Percentiles rank a stretch among this genome's conserved stretches.
Conservation (phyloP, 2,113 vertebrate species). For the Amphilophus citrinellus region DNA sequence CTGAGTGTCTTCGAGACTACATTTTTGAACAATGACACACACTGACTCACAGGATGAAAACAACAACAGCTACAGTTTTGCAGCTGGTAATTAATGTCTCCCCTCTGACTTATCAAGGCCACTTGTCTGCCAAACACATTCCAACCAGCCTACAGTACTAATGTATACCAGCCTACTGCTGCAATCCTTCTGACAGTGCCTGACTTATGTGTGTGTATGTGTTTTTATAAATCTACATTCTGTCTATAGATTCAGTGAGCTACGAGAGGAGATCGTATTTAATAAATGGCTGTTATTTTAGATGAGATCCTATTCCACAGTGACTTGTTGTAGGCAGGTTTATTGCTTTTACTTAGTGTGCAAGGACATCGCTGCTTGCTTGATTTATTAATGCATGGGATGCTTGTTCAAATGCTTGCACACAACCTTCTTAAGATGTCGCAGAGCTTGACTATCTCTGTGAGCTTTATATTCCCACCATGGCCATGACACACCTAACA, state of each 20-base stretch:
- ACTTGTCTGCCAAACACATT: constrained; percentile 58
- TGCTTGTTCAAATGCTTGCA: constrained; percentile 53
- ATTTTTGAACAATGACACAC: constrained; percentile 4
- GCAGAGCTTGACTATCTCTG: constrained; percentile 39
- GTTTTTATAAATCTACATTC: constrained; percentile 47
- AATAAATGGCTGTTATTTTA: constrained; percentile 73
- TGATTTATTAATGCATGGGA: constrained; percentile 71
- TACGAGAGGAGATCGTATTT: constrained; percentile 64
- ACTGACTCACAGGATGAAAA: not conserved
- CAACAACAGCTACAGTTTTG: not conserved
- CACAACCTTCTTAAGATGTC: constrained; percentile 60
- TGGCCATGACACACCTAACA: constrained; percentile 18
- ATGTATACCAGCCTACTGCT: constrained; percentile 34
- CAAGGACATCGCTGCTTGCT: constrained; percentile 48
- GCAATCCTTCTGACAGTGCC: constrained; percentile 26
- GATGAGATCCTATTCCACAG: constrained; percentile 50
- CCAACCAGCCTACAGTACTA: constrained; percentile 46
- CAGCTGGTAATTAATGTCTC: constrained; percentile 20
- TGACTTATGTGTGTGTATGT: constrained; percentile 27
- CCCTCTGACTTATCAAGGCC: constrained; percentile 57
- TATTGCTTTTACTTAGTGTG: constrained; percentile 67
- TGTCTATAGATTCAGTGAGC: constrained; percentile 34
- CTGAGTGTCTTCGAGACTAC: not conserved
- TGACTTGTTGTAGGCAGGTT: constrained; percentile 58
- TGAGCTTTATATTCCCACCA: constrained; percentile 49